Percentiles rank a stretch among this genome's conserved stretches.
These are phyloP conservation scores for human (Homo sapiens) DNA, from an alignment of 2,113 vertebrate genomes.

Conservation along the genomic window DNA sequence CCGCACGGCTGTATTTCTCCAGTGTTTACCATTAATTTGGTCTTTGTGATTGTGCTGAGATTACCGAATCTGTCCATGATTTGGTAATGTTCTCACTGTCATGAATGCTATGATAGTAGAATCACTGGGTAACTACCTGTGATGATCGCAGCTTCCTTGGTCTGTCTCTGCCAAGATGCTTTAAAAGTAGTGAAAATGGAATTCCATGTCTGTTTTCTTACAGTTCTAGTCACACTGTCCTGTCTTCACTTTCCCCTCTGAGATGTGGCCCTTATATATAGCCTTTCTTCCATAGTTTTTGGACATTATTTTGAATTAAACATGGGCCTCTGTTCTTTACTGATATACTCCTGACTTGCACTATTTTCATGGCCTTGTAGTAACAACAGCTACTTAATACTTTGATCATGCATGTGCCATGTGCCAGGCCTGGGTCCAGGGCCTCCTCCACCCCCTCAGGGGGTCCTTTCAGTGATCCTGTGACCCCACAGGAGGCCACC, in stretches of 20 bases:
- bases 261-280: too few relatives aligned
- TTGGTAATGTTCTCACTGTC: fast-evolving
- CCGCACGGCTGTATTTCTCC: not conserved
- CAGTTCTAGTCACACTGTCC: fast-evolving
- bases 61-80: too few relatives aligned
- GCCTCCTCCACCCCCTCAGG: not conserved
- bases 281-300: fast-evolving
- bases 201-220: fast-evolving
- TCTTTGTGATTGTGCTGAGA: too few relatives aligned
- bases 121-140: fast-evolving
- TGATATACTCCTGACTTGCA: not conserved
- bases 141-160: not conserved
- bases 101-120: too few relatives aligned
- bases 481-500: fast-evolving
- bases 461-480: not conserved
- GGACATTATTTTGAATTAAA: not conserved
- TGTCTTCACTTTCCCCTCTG: fast-evolving
- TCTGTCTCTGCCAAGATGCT: not conserved
- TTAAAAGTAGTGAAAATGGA: fast-evolving
- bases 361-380: too few relatives aligned
- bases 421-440: too few relatives aligned
- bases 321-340: not conserved
- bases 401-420: not conserved
- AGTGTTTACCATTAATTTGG: not conserved
- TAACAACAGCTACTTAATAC: fast-evolving